These are phyloP conservation scores for Therioaphis trifolii DNA, from an alignment of 2,888 invertebrate species.

Conservation along the genomic window DNA sequence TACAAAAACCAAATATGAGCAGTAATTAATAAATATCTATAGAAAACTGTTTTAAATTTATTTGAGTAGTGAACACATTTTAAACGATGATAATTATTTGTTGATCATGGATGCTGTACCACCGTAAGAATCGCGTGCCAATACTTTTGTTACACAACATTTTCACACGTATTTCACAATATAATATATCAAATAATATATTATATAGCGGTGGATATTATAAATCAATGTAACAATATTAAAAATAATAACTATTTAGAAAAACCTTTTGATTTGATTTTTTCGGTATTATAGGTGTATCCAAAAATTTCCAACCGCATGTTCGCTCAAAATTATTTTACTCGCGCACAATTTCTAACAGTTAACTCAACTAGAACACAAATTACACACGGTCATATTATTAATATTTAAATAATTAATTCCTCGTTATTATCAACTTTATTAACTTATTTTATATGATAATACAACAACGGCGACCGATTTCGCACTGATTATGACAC, in stretches of 20 bases:
- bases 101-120: conserved; percentile 9
- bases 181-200: conserved; percentile 23
- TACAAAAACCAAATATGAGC: conserved; percentile 11
- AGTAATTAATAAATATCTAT: neutral
- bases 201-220: conserved; percentile 20
- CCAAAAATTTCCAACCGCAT: neutral
- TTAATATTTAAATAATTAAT: conserved; percentile 37
- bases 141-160: conserved; percentile 53
- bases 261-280: conserved; percentile 20
- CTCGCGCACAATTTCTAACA: neutral
- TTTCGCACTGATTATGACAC: conserved; percentile 54
- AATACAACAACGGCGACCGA: conserved; percentile 42
- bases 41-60: conserved; percentile 7
- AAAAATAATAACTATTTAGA: neutral
- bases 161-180: conserved; percentile 57
- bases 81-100: neutral
- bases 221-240: neutral
- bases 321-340: conserved; percentile 10
- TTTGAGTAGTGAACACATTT: conserved; percentile 25
- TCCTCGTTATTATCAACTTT: conserved; percentile 15
- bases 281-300: neutral
- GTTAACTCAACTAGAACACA: neutral
- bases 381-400: conserved; percentile 9
- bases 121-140: conserved; percentile 59
- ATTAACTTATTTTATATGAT: conserved; percentile 22